These are phyloP conservation scores for Hemicordylus capensis DNA, from an alignment of 2,113 vertebrate species.

Conservation along the genomic window DNA sequence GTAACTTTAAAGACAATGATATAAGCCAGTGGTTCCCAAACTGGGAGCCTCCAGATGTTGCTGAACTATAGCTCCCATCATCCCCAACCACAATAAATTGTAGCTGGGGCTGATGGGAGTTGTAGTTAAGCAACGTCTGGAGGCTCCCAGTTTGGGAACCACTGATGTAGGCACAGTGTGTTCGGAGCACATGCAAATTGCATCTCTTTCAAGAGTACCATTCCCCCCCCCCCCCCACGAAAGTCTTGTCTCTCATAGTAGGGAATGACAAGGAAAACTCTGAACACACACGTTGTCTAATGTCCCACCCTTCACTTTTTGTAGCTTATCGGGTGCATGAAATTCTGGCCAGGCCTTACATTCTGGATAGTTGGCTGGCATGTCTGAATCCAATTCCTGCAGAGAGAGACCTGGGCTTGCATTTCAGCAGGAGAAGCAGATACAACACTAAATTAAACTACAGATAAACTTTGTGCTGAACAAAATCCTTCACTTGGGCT, in stretches of 20 bases:
- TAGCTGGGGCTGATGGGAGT: no score
- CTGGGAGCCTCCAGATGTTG: neutral
- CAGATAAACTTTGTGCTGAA: neutral
- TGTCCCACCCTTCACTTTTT: neutral
- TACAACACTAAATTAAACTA: neutral
- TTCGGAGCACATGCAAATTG: neutral
- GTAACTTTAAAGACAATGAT: neutral
- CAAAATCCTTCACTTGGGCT: neutral
- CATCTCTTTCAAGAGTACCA: neutral
- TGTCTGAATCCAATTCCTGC: neutral
- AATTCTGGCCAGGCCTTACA: neutral
- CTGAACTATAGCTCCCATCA: no score
- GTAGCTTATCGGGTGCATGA: neutral
- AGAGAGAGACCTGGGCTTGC: neutral
- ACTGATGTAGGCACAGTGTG: neutral
- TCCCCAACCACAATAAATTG: no score
- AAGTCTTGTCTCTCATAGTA: neutral
- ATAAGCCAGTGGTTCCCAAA: neutral
- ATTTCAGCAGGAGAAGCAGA: neutral
- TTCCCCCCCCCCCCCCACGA: no score
- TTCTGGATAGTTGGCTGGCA: neutral
- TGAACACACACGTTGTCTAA: neutral
- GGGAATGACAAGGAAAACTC: neutral
- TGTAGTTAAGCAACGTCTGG: no score
- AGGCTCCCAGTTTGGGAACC: no score